Percentiles rank a stretch among this genome's conserved stretches.
These are phyloP conservation scores for Magallana gigas DNA, from an alignment of 1,140 invertebrate species.

Conservation along the genomic window DNA sequence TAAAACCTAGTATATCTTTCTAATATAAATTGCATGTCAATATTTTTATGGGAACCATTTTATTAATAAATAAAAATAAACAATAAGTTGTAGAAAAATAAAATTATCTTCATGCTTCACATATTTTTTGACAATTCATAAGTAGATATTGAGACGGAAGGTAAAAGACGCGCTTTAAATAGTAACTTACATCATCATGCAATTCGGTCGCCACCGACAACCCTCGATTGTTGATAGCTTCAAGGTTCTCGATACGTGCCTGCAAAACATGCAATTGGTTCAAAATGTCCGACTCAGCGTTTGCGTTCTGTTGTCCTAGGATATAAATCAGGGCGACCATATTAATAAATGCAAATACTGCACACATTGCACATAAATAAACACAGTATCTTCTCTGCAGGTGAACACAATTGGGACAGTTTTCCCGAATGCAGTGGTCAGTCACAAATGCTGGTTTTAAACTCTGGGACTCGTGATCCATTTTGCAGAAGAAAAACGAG, in stretches of 20 bases:
- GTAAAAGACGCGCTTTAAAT: background rate
- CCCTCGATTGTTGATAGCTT: background rate
- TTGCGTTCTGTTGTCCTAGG: background rate
- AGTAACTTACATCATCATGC: background rate
- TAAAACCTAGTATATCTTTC: too few relatives aligned
- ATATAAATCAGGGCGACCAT: background rate
- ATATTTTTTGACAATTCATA: too few relatives aligned
- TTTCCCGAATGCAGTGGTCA: background rate
- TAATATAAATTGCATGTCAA: too few relatives aligned
- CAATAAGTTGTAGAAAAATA: too few relatives aligned
- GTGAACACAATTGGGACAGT: background rate
- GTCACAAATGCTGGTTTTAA: background rate
- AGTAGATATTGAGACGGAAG: too few relatives aligned
- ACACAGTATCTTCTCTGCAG: background rate
- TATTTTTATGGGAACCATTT: too few relatives aligned
- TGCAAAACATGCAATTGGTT: conserved; percentile 17
- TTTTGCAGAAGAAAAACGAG: background rate
- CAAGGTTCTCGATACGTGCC: conserved; percentile 3
- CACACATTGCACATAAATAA: background rate
- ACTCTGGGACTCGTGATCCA: background rate
- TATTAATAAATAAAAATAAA: too few relatives aligned
- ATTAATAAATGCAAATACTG: background rate
- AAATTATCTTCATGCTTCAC: too few relatives aligned
- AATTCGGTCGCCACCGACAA: background rate
- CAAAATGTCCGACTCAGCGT: background rate